A percentile compares a stretch with the other conserved stretches of the same genome.
These are phyloP conservation scores for Condylostylus longicornis DNA, from an alignment of 1,140 invertebrate genomes.

Conservation along the genomic window DNA sequence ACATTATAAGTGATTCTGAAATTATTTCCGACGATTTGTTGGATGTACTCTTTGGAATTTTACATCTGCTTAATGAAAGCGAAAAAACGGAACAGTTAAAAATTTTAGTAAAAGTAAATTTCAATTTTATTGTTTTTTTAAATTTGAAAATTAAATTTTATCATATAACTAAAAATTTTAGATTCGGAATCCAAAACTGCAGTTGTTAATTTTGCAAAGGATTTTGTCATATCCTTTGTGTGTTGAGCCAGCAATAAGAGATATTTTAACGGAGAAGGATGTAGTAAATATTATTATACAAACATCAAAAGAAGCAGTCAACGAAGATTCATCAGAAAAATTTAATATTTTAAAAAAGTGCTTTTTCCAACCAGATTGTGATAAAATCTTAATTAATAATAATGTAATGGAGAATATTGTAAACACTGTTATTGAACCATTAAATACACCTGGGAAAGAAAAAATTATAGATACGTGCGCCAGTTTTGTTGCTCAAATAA, in stretches of 20 bases:
- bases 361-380: slow-evolving; percentile 28
- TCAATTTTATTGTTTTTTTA: not conserved
- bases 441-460: slow-evolving; percentile 17
- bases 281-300: slow-evolving; percentile 30
- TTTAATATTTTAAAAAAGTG: slow-evolving; percentile 32
- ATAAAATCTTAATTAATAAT: slow-evolving; percentile 34
- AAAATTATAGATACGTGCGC: slow-evolving; percentile 33
- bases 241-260: slow-evolving; percentile 32
- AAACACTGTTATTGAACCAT: slow-evolving; percentile 25
- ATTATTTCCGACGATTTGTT: slow-evolving; percentile 34
- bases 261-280: slow-evolving; percentile 35
- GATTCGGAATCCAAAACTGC: slow-evolving; percentile 14
- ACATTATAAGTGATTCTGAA: slow-evolving; percentile 31
- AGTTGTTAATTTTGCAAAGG: slow-evolving; percentile 32
- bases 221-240: slow-evolving; percentile 35
- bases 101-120: slow-evolving; percentile 34
- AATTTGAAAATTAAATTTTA: slow-evolving; percentile 1
- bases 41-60: slow-evolving; percentile 42
- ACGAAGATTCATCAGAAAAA: slow-evolving; percentile 30
- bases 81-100: slow-evolving; percentile 37
- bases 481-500: slow-evolving; percentile 35
- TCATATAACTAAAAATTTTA: slow-evolving; percentile 4
- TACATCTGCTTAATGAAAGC: slow-evolving; percentile 33
- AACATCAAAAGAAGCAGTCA: slow-evolving; percentile 29
- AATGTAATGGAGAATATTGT: slow-evolving; percentile 35